Evolutionary conservation across 2,113 vertebrate genomes (phyloP), one percentile per base, ranked within the genome.

Genomic region (Megaceryle torquata): DNA sequence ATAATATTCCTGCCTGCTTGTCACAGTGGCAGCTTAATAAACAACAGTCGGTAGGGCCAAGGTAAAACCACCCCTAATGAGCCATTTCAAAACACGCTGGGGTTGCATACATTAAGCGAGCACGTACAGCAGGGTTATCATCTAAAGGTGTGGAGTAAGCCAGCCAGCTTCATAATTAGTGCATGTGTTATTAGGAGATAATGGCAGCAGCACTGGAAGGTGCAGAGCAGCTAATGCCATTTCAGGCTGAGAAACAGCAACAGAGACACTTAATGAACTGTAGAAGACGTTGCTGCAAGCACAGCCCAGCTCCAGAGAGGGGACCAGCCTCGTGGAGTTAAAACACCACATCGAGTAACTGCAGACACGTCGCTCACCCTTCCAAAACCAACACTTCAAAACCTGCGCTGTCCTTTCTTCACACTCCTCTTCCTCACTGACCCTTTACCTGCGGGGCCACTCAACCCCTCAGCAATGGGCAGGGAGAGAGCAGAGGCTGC

Each of bases 371-470:
- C 8, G 1, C 69, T 28, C 3, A 7, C 21, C 68, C 59, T 80
- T 22, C 68, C 59, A 15, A n/a, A 82, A 15, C 44, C 4, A 0
- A 0, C 0, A 3, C 61, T 56, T 43, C 88, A 44, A 82, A 22
- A 18, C n/a, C 59, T 10, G 18, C 11, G 0, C 54, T 11, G 18
- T 4, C 35, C 69, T n/a, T 17, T 15, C 74, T n/a, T 51, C 4
- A 0, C 13, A 0, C 54, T 86, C 44, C 60, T 74, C 51, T 63
- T 70, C 79, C 82, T 80, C 76, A 29, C 5, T 57, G 0, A 0
- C 7, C 15, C 16, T 17, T 33, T 15, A 7, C 26, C 35, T 21
- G 0, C 2, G 29, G 56, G 37, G 21, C 31, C 78, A 22, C 80
- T 56, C 69, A 13, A 2, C 4, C 72, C 63, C 51, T 46, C 13